These are phyloP conservation scores for Pseudorectes ferrugineus DNA, from an alignment of 2,113 vertebrate genomes.

Conservation along the genomic window DNA sequence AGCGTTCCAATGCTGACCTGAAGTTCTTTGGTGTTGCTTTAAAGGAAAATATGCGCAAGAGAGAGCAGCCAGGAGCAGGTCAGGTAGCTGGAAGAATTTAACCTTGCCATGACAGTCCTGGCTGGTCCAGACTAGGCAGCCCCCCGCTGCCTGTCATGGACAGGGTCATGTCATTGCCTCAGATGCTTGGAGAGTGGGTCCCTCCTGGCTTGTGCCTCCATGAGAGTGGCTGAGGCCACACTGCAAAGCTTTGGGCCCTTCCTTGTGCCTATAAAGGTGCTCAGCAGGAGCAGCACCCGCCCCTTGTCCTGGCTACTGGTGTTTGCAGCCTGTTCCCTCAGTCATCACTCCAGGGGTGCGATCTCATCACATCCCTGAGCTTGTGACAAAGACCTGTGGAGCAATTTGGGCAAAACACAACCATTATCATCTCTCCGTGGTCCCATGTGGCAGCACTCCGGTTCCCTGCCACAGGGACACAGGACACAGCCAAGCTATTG, in stretches of 20 bases:
- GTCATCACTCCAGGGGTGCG: rapidly evolving
- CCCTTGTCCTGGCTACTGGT: not conserved
- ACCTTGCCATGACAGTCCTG: not conserved
- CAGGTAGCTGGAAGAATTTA: not conserved
- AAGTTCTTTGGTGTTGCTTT: not conserved
- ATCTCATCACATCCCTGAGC: not conserved
- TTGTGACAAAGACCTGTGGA: not conserved
- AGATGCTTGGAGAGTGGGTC: not conserved
- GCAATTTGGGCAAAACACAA: not conserved
- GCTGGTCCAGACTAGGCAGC: not conserved
- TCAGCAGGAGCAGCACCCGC: not conserved
- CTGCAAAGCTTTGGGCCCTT: not conserved
- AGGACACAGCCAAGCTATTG: rapidly evolving
- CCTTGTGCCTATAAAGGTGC: not conserved
- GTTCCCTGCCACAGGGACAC: not conserved
- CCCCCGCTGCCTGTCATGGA: rapidly evolving
- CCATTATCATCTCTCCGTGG: not conserved
- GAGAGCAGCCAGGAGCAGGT: not conserved
- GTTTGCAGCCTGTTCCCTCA: not conserved
- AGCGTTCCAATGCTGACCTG: not conserved
- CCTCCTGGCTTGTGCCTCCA: not conserved
- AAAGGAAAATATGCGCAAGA: not conserved
- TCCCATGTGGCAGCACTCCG: rapidly evolving
- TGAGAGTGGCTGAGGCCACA: not conserved
- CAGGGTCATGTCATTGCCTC: not conserved